Conservation (phyloP, 2,888 invertebrate genomes). For the Cryptus armator region DNA sequence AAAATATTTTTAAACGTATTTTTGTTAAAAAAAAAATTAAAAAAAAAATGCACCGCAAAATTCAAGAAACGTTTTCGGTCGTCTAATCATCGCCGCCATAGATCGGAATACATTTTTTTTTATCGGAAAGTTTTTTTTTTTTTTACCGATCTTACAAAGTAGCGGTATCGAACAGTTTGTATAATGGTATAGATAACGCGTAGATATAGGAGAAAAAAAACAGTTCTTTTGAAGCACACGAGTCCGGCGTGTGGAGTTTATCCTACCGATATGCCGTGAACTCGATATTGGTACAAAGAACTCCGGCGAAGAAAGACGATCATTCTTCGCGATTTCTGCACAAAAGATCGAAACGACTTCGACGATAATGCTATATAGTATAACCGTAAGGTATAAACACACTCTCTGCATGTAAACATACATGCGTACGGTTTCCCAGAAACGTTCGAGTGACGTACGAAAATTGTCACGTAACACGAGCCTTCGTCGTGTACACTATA, state of each 20-base stretch:
- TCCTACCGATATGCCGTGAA: background rate
- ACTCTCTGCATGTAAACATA: constrained; percentile 16
- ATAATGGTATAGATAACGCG: constrained; percentile 1
- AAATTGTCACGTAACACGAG: constrained; percentile 58
- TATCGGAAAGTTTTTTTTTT: background rate
- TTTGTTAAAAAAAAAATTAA: background rate
- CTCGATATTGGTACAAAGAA: constrained; percentile 2
- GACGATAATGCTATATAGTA: background rate
- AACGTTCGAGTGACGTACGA: constrained; percentile 52
- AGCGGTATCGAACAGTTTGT: background rate
- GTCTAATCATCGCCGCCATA: no score
- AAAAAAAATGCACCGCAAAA: background rate
- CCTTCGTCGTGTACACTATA: background rate
- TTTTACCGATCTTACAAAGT: background rate
- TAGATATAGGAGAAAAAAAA: background rate
- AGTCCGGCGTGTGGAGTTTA: background rate
- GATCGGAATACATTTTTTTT: background rate
- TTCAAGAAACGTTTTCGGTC: no score
- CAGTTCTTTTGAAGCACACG: background rate
- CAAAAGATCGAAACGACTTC: constrained; percentile 38
- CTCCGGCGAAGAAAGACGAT: constrained; percentile 37
- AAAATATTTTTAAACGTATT: background rate
- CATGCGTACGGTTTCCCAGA: constrained; percentile 49
- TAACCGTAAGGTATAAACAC: background rate
- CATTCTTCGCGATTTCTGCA: constrained; percentile 28